These are phyloP conservation scores for Platyscapa corneri DNA, from an alignment of 1,140 invertebrate genomes.

Conservation along the genomic window DNA sequence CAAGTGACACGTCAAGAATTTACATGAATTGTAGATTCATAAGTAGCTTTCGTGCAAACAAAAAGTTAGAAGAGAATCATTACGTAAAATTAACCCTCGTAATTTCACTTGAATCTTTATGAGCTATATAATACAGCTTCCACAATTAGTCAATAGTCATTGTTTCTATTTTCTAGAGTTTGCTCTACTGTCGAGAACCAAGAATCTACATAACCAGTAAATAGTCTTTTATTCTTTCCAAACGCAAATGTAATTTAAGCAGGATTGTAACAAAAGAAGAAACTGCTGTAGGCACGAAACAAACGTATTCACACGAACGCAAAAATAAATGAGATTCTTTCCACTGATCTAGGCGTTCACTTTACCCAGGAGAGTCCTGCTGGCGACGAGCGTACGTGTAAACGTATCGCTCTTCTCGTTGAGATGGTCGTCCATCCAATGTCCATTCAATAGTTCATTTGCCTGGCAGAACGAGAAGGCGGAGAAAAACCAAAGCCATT, in stretches of 20 bases:
- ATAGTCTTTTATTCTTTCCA: neutral
- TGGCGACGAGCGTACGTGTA: conserved; percentile 40
- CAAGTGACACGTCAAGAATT: too few relatives aligned
- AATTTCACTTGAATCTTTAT: too few relatives aligned
- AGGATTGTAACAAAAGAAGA: neutral
- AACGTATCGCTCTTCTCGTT: conserved; percentile 40
- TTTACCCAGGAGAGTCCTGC: conserved; percentile 49
- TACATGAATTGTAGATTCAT: too few relatives aligned
- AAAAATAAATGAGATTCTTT: neutral
- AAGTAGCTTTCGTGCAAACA: too few relatives aligned
- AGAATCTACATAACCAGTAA: too few relatives aligned
- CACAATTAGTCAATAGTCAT: too few relatives aligned
- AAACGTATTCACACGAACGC: neutral
- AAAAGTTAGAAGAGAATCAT: too few relatives aligned
- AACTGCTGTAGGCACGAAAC: neutral
- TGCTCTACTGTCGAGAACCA: too few relatives aligned
- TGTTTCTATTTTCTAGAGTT: too few relatives aligned
- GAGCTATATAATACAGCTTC: too few relatives aligned
- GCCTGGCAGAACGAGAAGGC: conserved; percentile 24
- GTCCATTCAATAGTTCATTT: conserved; percentile 48
- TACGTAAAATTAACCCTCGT: too few relatives aligned
- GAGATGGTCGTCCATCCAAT: conserved; percentile 47
- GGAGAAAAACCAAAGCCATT: conserved; percentile 1
- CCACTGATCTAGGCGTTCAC: neutral
- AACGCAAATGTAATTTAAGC: neutral